These are phyloP conservation scores for Drosophila elegans DNA, from an alignment of 1,140 invertebrate species.

Conservation along the genomic window DNA sequence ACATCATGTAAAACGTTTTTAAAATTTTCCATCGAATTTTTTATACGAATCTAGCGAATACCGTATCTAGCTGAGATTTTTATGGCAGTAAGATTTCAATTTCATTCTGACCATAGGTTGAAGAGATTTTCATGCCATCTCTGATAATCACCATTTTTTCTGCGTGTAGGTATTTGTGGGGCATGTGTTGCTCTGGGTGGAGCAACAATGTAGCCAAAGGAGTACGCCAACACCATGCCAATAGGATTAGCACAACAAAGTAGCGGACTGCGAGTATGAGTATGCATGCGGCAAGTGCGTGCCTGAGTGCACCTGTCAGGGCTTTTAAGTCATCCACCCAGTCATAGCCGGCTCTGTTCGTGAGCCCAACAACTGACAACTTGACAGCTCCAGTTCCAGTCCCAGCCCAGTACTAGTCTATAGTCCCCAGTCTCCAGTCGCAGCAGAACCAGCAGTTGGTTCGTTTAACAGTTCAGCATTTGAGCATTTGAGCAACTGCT, in stretches of 20 bases:
- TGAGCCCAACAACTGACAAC: conserved; percentile 63
- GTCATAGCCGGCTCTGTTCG: conserved; percentile 61
- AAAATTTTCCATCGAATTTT: too few species aligned
- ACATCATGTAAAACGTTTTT: too few species aligned
- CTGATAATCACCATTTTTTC: not conserved
- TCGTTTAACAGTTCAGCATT: conserved; percentile 25
- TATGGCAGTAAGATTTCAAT: too few species aligned
- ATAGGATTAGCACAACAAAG: conserved; percentile 65
- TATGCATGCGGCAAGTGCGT: conserved; percentile 63
- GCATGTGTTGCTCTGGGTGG: conserved; percentile 21
- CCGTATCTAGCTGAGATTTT: too few species aligned
- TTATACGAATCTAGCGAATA: too few species aligned
- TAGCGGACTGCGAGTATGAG: conserved; percentile 38
- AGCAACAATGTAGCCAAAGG: conserved; percentile 43
- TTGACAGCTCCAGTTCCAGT: conserved; percentile 42
- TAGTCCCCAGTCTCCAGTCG: not conserved
- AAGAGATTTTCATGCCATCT: not conserved
- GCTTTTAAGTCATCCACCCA: conserved; percentile 60
- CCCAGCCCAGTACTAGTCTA: conserved; percentile 3
- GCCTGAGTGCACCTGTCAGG: conserved; percentile 72
- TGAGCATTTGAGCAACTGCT: conserved; percentile 27
- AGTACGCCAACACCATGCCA: conserved; percentile 42
- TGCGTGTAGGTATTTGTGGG: conserved; percentile 11
- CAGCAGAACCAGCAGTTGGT: not conserved
- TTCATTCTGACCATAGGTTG: too few species aligned